Conservation (phyloP, 2,888 invertebrate species). For the Arge pagana region DNA sequence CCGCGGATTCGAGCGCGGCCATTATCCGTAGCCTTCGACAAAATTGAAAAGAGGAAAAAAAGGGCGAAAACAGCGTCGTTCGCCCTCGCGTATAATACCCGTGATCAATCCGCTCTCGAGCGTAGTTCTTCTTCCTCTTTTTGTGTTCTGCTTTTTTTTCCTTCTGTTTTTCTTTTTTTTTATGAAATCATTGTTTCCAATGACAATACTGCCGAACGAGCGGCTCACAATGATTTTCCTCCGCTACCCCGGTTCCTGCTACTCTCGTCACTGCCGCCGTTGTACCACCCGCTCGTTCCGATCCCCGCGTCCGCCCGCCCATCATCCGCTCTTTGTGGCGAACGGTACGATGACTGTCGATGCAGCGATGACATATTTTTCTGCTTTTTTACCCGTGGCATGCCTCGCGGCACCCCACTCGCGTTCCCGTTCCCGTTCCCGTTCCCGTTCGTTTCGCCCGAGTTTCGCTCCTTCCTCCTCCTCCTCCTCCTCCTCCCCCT, state of each 20-base stretch:
- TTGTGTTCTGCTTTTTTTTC: not conserved
- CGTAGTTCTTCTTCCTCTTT: not conserved
- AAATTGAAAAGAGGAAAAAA: not conserved
- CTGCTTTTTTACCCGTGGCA: constrained; percentile 54
- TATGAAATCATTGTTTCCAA: constrained; percentile 20
- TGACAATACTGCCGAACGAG: constrained; percentile 15
- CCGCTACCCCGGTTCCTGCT: constrained; percentile 1
- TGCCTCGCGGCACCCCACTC: constrained; percentile 38
- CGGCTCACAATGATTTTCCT: constrained; percentile 4
- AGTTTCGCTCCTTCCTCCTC: constrained; percentile 30
- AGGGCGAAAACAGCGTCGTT: constrained; percentile 7
- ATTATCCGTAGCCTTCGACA: no score
- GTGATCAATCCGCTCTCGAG: no score
- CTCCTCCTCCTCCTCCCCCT: constrained; percentile 19
- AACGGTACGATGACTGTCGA: constrained; percentile 52
- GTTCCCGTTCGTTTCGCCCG: constrained; percentile 27
- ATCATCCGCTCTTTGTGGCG: constrained; percentile 52
- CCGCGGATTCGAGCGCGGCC: no score
- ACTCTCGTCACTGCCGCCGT: not conserved
- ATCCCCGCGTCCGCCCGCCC: constrained; percentile 16
- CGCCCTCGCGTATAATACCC: constrained; percentile 25
- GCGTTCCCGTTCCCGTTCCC: constrained; percentile 17
- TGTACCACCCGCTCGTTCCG: not conserved
- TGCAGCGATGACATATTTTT: constrained; percentile 60
- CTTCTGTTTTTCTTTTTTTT: not conserved